phyloP scores from a whole-genome alignment of 2,113 vertebrate genomes.

The Mustela nigripes region DNA sequence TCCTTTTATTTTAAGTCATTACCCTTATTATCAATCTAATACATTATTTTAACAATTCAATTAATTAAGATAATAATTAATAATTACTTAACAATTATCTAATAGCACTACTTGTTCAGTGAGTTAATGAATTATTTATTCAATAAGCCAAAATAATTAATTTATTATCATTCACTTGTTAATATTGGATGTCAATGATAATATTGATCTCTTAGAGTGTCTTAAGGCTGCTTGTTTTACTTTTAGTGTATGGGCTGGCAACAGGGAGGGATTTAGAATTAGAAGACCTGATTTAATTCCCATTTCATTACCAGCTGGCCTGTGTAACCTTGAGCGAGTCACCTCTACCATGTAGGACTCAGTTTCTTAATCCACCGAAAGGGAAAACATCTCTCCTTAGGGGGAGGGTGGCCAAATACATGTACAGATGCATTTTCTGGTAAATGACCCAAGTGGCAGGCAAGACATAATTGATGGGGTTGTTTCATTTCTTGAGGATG shows the following conservation, averaged over 20 bases:
- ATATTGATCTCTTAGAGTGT: neutral
- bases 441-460: neutral
- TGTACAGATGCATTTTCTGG: neutral
- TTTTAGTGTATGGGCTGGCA: constrained; percentile 20
- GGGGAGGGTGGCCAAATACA: neutral
- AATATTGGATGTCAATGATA: neutral
- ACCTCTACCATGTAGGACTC: neutral
- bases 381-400: neutral
- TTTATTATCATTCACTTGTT: neutral
- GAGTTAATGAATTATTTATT: neutral
- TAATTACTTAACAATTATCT: neutral
- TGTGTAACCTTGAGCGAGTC: neutral
- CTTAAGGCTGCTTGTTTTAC: neutral
- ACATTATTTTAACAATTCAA: neutral
- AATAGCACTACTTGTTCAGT: neutral
- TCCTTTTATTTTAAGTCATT: constrained; percentile 36
- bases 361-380: neutral
- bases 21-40: neutral
- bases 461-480: neutral
- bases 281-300: neutral
- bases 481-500: neutral
- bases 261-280: neutral
- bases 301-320: neutral
- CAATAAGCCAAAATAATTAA: neutral
- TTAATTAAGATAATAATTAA: neutral